Conservation (phyloP, 2,888 invertebrate genomes). For the Pediacus dermestoides region DNA sequence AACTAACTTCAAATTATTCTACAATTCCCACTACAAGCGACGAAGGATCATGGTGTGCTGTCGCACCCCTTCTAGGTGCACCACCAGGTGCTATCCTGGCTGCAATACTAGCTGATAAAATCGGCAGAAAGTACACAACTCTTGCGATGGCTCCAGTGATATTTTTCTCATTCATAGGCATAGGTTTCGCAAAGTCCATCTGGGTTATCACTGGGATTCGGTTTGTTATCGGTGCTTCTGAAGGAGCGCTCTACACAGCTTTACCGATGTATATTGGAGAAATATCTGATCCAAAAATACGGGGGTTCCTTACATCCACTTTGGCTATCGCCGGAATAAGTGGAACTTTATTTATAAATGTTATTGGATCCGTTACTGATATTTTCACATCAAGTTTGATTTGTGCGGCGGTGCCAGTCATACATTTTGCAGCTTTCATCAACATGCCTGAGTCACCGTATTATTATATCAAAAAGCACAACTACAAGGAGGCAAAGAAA, state of each 20-base stretch:
- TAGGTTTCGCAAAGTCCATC: constrained; percentile 58
- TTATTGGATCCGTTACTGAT: constrained; percentile 58
- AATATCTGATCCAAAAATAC: constrained; percentile 55
- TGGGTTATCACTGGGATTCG: constrained; percentile 53
- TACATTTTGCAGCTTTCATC: constrained; percentile 57
- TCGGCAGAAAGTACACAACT: constrained; percentile 57
- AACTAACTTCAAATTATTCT: constrained; percentile 50
- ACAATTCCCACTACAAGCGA: constrained; percentile 53
- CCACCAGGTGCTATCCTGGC: constrained; percentile 60
- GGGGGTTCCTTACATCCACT: constrained; percentile 60
- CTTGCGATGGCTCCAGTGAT: constrained; percentile 44
- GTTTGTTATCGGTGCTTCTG: constrained; percentile 54
- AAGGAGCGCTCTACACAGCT: constrained; percentile 43
- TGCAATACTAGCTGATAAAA: constrained; percentile 60
- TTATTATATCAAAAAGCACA: constrained; percentile 48
- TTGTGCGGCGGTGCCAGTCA: constrained; percentile 57
- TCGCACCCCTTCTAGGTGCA: constrained; percentile 63
- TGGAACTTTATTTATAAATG: constrained; percentile 60
- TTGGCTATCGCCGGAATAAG: constrained; percentile 56
- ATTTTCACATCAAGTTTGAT: constrained; percentile 56
- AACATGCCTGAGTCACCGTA: constrained; percentile 67
- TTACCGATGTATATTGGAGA: constrained; percentile 60
- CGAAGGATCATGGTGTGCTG: constrained; percentile 61
- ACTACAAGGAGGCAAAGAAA: constrained; percentile 49
- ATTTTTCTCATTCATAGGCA: constrained; percentile 59